Percentiles rank a stretch among this genome's conserved stretches.
phyloP scores from a whole-genome alignment of 2,888 invertebrate species.

The Trichopria drosophilae region DNA sequence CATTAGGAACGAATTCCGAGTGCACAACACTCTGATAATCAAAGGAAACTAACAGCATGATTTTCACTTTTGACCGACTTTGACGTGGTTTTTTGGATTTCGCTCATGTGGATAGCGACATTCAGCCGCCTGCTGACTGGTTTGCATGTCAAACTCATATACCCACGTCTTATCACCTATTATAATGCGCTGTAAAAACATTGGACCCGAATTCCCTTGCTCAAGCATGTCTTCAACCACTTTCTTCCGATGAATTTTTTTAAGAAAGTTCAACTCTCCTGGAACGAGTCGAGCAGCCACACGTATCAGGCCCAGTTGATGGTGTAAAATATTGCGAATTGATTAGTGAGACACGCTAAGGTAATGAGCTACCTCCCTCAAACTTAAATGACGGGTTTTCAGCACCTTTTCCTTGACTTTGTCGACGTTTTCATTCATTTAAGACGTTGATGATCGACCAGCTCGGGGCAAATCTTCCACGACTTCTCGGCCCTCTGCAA shows the following conservation, averaged over 20 bases:
- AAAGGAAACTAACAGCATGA: conserved; percentile 16
- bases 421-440: no score
- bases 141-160: background rate
- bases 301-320: background rate
- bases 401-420: no score
- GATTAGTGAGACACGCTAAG: background rate
- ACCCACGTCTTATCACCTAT: conserved; percentile 1
- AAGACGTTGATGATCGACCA: conserved; percentile 28
- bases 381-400: no score
- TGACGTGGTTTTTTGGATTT: conserved; percentile 12
- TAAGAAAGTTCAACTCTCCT: background rate
- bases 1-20: conserved; percentile 5
- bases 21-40: conserved; percentile 17
- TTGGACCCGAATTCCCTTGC: background rate
- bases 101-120: no score
- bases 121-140: no score
- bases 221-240: conserved; percentile 2
- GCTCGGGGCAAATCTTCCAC: conserved; percentile 26
- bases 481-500: conserved; percentile 12
- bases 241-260: background rate
- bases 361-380: background rate
- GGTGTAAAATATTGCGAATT: no score
- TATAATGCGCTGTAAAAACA: conserved; percentile 1
- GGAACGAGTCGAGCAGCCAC: conserved; percentile 1
- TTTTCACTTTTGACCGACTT: conserved; percentile 15